Evolutionary conservation across 2,797 vertebrate species (phyloP).

Genomic region (Lates japonicus): DNA sequence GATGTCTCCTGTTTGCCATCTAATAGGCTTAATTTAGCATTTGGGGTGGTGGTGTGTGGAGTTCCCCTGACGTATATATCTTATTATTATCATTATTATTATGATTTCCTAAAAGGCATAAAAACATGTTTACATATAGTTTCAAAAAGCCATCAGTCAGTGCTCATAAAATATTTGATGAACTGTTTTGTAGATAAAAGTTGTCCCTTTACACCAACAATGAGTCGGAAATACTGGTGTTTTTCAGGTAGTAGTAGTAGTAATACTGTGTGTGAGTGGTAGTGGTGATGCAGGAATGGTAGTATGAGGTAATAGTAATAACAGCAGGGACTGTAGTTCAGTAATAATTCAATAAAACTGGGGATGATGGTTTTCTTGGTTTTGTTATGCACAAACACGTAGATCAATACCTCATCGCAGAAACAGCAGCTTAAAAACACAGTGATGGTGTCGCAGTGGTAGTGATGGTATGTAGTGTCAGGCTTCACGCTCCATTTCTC

Average conservation of each 20-base stretch:
- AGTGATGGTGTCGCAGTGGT: not conserved
- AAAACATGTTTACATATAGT: not conserved
- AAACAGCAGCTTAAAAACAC: not conserved
- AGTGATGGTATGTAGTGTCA: not conserved
- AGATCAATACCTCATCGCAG: not conserved
- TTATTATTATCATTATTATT: not conserved
- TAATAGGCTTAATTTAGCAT: slow-evolving; percentile 59
- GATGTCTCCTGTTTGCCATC: slow-evolving; percentile 69
- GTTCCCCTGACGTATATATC: slow-evolving; percentile 4
- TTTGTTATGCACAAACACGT: not conserved
- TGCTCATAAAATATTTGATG: not conserved
- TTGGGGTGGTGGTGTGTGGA: slow-evolving; percentile 25
- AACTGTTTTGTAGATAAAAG: not conserved
- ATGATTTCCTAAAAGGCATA: not conserved
- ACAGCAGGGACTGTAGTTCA: not conserved
- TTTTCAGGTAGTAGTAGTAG: too few relatives aligned
- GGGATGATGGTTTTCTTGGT: not conserved
- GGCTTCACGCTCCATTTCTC: not conserved
- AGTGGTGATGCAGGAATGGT: not conserved
- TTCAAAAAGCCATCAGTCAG: not conserved
- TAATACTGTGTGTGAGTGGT: not conserved
- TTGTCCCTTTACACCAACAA: too few relatives aligned
- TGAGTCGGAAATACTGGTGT: too few relatives aligned
- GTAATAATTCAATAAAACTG: too few relatives aligned
- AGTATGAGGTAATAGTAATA: not conserved